Evolutionary conservation across 2,797 vertebrate genomes (phyloP).

Genomic region (Nyctibius grandis): DNA sequence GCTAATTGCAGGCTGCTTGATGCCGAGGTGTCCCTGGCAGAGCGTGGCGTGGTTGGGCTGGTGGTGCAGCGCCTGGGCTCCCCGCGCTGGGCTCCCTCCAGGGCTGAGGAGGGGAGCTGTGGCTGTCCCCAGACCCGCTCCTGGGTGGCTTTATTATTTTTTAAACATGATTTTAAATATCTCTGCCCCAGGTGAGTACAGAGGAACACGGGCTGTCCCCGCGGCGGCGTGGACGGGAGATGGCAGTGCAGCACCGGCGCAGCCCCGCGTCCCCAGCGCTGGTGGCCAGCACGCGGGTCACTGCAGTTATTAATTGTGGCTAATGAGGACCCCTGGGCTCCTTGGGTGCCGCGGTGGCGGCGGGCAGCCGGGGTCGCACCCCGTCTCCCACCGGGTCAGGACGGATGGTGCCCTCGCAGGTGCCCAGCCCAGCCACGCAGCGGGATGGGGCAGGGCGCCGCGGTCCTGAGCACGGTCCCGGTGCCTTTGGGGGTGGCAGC

Average conservation of each 20-base stretch:
- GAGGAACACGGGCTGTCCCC: background rate
- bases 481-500: background rate
- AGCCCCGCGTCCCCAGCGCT: background rate
- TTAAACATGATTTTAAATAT: rapidly evolving
- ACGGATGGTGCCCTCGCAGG: too few relatives aligned
- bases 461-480: rapidly evolving
- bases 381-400: background rate
- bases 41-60: background rate
- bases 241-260: slow-evolving; percentile 68
- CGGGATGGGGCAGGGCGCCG: rapidly evolving
- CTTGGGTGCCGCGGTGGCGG: rapidly evolving
- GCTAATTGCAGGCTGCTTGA: slow-evolving; percentile 17
- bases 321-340: rapidly evolving
- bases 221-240: slow-evolving; percentile 41
- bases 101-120: rapidly evolving
- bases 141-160: background rate
- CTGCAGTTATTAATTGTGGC: rapidly evolving
- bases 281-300: background rate
- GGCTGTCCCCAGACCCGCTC: background rate
- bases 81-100: background rate
- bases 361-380: too few relatives aligned
- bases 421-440: background rate
- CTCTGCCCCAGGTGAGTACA: background rate
- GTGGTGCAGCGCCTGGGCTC: background rate
- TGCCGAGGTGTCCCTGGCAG: background rate